phyloP scores from a whole-genome alignment of 2,888 invertebrate species.

The Hypomecis punctinalis region DNA sequence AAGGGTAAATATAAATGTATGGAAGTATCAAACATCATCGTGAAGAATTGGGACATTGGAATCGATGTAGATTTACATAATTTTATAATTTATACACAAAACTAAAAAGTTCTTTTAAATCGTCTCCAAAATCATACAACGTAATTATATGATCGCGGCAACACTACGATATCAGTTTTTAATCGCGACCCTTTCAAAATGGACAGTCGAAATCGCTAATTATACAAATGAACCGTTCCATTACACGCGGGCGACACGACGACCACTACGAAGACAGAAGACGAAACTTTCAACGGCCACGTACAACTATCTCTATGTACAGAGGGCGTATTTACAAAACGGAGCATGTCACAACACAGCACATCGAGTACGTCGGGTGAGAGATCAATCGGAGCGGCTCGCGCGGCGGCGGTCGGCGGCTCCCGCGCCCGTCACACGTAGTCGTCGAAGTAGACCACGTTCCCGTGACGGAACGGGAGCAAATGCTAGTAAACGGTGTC shows the following conservation, averaged over 20 bases:
- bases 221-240: slow-evolving; percentile 15
- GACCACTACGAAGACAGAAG: slow-evolving; percentile 12
- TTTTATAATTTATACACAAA: slow-evolving; percentile 6
- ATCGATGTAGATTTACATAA: slow-evolving; percentile 14
- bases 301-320: slow-evolving; percentile 35
- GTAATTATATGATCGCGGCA: slow-evolving; percentile 7
- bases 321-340: slow-evolving; percentile 37
- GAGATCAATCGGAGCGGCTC: slow-evolving; percentile 10
- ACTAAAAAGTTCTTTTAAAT: slow-evolving; percentile 19
- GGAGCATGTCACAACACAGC: slow-evolving; percentile 49
- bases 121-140: slow-evolving; percentile 10
- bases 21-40: slow-evolving; percentile 28
- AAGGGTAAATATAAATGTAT: slow-evolving; percentile 21
- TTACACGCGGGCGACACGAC: slow-evolving; percentile 1
- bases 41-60: slow-evolving; percentile 28
- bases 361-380: slow-evolving; percentile 40
- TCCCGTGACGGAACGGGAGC: slow-evolving; percentile 40
- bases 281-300: slow-evolving; percentile 23
- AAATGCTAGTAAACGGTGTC: slow-evolving; percentile 72
- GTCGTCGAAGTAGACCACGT: slow-evolving; percentile 43
- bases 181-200: slow-evolving; percentile 5
- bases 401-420: slow-evolving; percentile 5
- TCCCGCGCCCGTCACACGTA: slow-evolving; percentile 42
- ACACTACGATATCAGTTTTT: slow-evolving; percentile 6
- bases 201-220: slow-evolving; percentile 8